phyloP scores from a whole-genome alignment of 2,797 vertebrate genomes.

The Macrochelys suwanniensis region DNA sequence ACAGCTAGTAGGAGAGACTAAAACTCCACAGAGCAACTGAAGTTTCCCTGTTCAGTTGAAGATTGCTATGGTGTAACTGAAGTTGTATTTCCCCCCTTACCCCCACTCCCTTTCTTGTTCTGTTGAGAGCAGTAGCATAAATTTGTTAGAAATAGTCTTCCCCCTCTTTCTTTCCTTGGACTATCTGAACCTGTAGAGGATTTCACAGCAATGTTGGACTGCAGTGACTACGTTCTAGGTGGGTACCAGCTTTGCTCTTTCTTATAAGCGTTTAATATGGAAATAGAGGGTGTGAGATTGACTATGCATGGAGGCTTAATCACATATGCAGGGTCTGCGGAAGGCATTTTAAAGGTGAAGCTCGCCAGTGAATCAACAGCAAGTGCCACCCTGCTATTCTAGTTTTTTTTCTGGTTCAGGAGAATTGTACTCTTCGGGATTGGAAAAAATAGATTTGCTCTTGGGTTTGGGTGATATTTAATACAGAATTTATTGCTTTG shows the following conservation, averaged over 20 bases:
- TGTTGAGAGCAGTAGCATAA: slow-evolving; percentile 76
- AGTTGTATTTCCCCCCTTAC: slow-evolving; percentile 79
- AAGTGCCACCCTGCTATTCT: slow-evolving; percentile 57
- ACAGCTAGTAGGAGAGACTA: slow-evolving; percentile 84
- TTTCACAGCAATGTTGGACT: slow-evolving; percentile 86
- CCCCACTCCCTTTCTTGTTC: slow-evolving; percentile 74
- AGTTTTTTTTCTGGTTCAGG: slow-evolving; percentile 16
- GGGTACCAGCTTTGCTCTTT: slow-evolving; percentile 83
- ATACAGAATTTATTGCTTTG: slow-evolving; percentile 45
- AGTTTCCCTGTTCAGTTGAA: slow-evolving; percentile 85
- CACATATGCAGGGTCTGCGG: slow-evolving; percentile 70
- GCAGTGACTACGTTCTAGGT: slow-evolving; percentile 87
- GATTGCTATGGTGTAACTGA: slow-evolving; percentile 85
- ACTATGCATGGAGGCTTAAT: slow-evolving; percentile 80
- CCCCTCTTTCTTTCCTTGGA: slow-evolving; percentile 76
- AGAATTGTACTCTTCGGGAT: slow-evolving; percentile 18
- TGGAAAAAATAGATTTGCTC: slow-evolving; percentile 12
- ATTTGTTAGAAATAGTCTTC: slow-evolving; percentile 79
- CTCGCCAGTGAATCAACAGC: slow-evolving; percentile 57
- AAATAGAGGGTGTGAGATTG: slow-evolving; percentile 77
- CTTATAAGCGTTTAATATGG: slow-evolving; percentile 77
- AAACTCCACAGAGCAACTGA: slow-evolving; percentile 87
- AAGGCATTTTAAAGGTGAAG: slow-evolving; percentile 66
- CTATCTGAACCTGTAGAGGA: slow-evolving; percentile 76
- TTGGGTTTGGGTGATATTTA: slow-evolving; percentile 15